Evolutionary conservation across 2,888 invertebrate species (phyloP).

Genomic region (Zonitis immaculata): DNA sequence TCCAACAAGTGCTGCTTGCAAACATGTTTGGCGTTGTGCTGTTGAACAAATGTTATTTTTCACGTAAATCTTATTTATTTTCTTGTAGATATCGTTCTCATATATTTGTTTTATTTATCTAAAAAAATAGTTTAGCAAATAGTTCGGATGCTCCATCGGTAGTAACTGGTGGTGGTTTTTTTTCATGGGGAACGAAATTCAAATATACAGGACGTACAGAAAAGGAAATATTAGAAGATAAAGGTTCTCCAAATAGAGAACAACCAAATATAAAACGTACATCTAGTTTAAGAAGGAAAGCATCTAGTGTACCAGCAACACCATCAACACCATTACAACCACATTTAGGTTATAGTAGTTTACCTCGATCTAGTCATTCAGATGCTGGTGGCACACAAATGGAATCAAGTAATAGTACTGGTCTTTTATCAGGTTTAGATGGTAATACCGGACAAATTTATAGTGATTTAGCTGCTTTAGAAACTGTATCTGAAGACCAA

Average conservation of each 20-base stretch:
- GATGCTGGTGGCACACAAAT: slow-evolving; percentile 51
- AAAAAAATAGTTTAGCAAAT: slow-evolving; percentile 65
- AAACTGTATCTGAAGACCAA: slow-evolving; percentile 68
- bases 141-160: slow-evolving; percentile 80
- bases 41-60: slow-evolving; percentile 98
- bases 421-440: slow-evolving; percentile 44
- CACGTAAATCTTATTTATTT: slow-evolving; percentile 67
- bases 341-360: slow-evolving; percentile 74
- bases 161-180: slow-evolving; percentile 84
- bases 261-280: slow-evolving; percentile 53
- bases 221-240: slow-evolving; percentile 82
- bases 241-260: slow-evolving; percentile 61
- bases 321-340: slow-evolving; percentile 78
- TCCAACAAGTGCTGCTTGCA: slow-evolving; percentile 84
- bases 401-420: slow-evolving; percentile 45
- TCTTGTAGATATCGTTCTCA: background rate
- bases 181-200: slow-evolving; percentile 93
- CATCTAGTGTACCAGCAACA: slow-evolving; percentile 82
- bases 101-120: background rate
- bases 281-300: slow-evolving; percentile 64
- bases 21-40: slow-evolving; percentile 96
- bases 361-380: slow-evolving; percentile 79
- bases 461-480: slow-evolving; percentile 53
- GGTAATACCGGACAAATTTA: slow-evolving; percentile 40
- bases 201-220: slow-evolving; percentile 90